Conservation (phyloP, 1,140 invertebrate species). For the Meloidogyne exigua region DNA sequence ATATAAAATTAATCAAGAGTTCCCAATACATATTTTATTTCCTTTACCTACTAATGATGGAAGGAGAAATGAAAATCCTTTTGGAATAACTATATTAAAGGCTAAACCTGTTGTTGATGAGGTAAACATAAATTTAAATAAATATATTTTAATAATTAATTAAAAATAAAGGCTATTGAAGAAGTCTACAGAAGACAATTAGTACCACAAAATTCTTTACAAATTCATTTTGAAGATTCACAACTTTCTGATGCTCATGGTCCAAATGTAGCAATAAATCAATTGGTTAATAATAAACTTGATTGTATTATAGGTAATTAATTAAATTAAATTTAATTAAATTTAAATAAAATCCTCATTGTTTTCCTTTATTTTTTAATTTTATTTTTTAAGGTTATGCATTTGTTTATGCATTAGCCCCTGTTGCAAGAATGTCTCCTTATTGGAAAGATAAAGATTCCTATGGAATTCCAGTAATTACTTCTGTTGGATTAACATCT, state of each 20-base stretch:
- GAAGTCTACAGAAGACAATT: slow-evolving; percentile 52
- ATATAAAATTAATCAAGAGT: slow-evolving; percentile 21
- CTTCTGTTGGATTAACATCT: slow-evolving; percentile 78
- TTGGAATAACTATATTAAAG: slow-evolving; percentile 50
- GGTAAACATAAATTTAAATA: neutral
- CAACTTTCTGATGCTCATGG: slow-evolving; percentile 57
- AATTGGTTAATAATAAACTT: slow-evolving; percentile 50
- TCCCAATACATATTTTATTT: slow-evolving; percentile 58
- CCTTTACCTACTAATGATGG: slow-evolving; percentile 49
- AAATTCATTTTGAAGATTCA: slow-evolving; percentile 50
- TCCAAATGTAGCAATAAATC: slow-evolving; percentile 61
- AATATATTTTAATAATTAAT: neutral
- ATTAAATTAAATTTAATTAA: too few relatives aligned
- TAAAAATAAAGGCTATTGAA: slow-evolving; percentile 29
- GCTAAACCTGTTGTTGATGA: slow-evolving; percentile 57
- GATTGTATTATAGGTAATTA: slow-evolving; percentile 58
- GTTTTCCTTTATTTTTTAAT: neutral
- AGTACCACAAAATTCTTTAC: slow-evolving; percentile 47
- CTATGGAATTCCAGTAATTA: slow-evolving; percentile 70
- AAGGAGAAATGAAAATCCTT: slow-evolving; percentile 52
- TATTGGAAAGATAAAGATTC: slow-evolving; percentile 54
- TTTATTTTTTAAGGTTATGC: slow-evolving; percentile 50
- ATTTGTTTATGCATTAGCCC: slow-evolving; percentile 62
- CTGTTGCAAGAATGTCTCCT: slow-evolving; percentile 60
- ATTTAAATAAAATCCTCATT: too few relatives aligned